phyloP scores from a whole-genome alignment of 64 coral and sea anemone genomes.

The Acropora tenuis region DNA sequence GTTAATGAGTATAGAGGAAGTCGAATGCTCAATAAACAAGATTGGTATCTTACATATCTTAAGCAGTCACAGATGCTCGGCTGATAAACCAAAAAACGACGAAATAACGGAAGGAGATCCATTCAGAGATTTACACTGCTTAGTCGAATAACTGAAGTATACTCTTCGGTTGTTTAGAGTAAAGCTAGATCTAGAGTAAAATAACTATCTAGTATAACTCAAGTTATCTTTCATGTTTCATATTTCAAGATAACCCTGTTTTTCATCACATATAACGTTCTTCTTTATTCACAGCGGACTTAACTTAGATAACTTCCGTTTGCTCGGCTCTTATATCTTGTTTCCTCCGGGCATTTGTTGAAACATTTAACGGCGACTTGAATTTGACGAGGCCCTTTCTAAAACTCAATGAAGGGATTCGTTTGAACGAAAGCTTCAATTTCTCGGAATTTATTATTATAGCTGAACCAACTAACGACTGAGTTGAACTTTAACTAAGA shows the following conservation, averaged over 20 bases:
- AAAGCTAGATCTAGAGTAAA: not conserved
- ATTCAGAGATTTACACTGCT: not conserved
- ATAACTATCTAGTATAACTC: not conserved
- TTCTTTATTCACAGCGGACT: not conserved
- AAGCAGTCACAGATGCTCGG: not conserved
- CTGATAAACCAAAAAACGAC: not conserved
- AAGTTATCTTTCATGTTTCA: not conserved
- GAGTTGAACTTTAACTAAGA: too few species aligned
- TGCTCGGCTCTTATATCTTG: not conserved
- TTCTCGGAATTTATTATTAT: too few species aligned
- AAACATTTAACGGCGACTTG: not conserved
- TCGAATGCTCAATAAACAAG: not conserved
- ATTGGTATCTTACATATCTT: slow-evolving; percentile 9
- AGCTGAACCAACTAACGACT: too few species aligned
- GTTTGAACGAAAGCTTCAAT: too few species aligned
- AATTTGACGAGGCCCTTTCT: too few species aligned
- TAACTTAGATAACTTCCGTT: not conserved
- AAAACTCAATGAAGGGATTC: too few species aligned
- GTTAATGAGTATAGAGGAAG: not conserved
- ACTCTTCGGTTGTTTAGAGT: not conserved
- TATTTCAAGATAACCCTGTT: not conserved
- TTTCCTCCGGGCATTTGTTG: not conserved
- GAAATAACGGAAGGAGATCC: not conserved
- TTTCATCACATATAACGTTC: not conserved
- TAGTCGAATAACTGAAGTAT: not conserved